Conservation (phyloP, 2,797 vertebrate species). For the Taeniopygia guttata region DNA sequence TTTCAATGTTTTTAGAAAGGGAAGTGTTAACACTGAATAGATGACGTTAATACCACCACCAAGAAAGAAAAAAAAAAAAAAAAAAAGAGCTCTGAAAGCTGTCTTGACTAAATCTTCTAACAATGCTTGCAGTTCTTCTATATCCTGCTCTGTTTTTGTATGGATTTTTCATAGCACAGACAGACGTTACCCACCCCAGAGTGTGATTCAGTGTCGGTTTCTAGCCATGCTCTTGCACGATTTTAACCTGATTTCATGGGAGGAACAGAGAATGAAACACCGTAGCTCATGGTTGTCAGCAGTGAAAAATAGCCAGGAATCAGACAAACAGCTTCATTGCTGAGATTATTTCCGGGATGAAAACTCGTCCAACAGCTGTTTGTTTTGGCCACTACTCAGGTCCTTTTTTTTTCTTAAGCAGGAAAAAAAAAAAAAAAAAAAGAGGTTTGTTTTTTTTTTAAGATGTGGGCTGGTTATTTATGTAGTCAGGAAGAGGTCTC, state of each 20-base stretch:
- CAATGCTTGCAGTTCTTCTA: neutral
- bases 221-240: constrained; percentile 23
- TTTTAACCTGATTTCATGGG: constrained; percentile 75
- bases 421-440: neutral
- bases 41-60: constrained; percentile 20
- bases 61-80: neutral
- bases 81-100: neutral
- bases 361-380: constrained; percentile 83
- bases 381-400: constrained; percentile 75
- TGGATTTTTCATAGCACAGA: constrained; percentile 39
- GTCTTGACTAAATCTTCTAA: constrained; percentile 42
- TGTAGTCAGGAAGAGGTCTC: constrained; percentile 79
- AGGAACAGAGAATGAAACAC: constrained; percentile 58
- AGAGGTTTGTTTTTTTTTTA: constrained; percentile 58
- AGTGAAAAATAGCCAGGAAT: constrained; percentile 82
- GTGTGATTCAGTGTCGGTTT: constrained; percentile 56
- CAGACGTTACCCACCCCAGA: constrained; percentile 10
- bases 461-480: constrained; percentile 77
- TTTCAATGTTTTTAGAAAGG: constrained; percentile 20
- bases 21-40: constrained; percentile 48
- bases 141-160: constrained; percentile 33
- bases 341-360: constrained; percentile 82
- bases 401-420: neutral
- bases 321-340: constrained; percentile 82
- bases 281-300: constrained; percentile 72